Evolutionary conservation across 2,888 invertebrate genomes (phyloP), one percentile per base, ranked within the genome.

Genomic region (Phengaris alcon): DNA sequence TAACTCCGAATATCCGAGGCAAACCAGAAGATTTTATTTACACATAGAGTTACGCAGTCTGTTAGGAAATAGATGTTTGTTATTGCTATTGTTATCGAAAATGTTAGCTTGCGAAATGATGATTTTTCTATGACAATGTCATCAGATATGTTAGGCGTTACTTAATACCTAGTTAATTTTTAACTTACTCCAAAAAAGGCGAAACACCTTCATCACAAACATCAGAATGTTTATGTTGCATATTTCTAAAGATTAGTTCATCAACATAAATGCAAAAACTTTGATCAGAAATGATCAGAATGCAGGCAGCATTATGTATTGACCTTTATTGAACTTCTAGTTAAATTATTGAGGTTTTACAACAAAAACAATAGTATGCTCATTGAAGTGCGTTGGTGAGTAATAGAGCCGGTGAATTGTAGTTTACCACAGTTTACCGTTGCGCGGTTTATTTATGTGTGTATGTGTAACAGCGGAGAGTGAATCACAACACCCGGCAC

Each of bases 321-420:
- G 35, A 35, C 35, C 3, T 35, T 35, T 35, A 3, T 35, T 22
- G 22, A 22, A 22, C 35, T 35, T 35, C 35, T 35, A 35, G 35
- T 35, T 3, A 35, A 35, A 35, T 35, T 35, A 35, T 35, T 35
- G 35, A 35, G 35, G 35, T 35, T 52, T 52, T 52, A 22, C 22
- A 52, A 51, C 44, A 72, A 72, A 46, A 69, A 15, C 10, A 70
- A 70, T 70, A 70, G 69, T 69, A 48, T 15, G 46, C 51, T 13
- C 35, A 73, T 46, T 73, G 70, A 70, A 51, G 22, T 70, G 70
- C 46, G 59, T 64, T 22, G 15, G 22, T 70, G 70, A 70, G 51
- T 70, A 70, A 70, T 70, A 51, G 69, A 69, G 48, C 59, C 22
- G 22, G 70, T 15, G 51, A 70, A 22, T 51, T 51, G 70, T 51